Evolutionary conservation across 1,140 invertebrate species (phyloP), one percentile per base, ranked within the genome.

Genomic region (Lepidotrigona ventralis): DNA sequence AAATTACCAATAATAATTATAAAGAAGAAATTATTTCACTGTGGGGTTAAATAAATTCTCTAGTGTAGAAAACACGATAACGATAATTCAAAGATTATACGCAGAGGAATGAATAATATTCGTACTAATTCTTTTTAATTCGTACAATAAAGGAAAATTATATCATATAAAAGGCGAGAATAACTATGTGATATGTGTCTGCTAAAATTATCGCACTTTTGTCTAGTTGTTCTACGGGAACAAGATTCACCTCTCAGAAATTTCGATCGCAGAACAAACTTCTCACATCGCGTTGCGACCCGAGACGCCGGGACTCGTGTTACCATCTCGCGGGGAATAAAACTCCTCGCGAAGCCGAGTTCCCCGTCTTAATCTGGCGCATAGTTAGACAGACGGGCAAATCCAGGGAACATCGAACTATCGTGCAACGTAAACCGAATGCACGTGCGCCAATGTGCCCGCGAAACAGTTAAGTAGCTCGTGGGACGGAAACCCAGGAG

Each of bases 391-490:
- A 14, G 39, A 46, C 5, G n/a, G n/a, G 23, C 53, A 77, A 77
- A 73, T 66, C 60, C 19, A 19, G 2, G 23, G 39, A 53, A 53
- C 17, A 68, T 54, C 26, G 56, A 29, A 64, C 9, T 26, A 23
- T 11, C 17, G n/a, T 6, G 60, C 63, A 66, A 15, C 58, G 12
- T 46, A 46, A 64, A 54, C 26, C 19, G 19, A 73, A 80, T 53
- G 58, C 51, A 29, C 11, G 1, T 17, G 29, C 15, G 46, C 66
- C 39, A 8, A 8, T 46, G 39, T 46, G 39, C 12, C 21, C 53
- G 26, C 29, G 51, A 69, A 77, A 76, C 51, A 53, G 58, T n/a
- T 66, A 58, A 77, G 74, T 58, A 69, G 29, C 54, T 64, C 39
- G 23, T 51, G 12, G 21, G 2, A 29, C 26, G 21, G 17, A 53